Evolutionary conservation across 2,888 invertebrate species (phyloP), one percentile per base, ranked within the genome.

Genomic region (Macrosoma leucophasiata): DNA sequence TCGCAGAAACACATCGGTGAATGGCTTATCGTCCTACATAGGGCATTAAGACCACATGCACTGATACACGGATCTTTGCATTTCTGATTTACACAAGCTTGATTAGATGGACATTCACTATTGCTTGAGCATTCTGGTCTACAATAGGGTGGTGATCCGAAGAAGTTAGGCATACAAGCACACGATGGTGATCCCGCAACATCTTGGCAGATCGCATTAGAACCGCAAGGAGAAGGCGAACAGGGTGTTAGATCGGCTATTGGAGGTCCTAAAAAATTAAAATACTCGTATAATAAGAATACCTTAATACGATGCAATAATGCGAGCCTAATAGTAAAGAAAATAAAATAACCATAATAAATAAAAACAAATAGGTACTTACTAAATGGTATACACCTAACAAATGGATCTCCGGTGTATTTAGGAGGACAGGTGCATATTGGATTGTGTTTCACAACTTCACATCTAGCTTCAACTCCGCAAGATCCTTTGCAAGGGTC

Each of bases 401-500:
- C 78, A 63, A 92, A 92, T 21, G 93, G 92, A 85, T 93, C 91
- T 20, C 91, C 92, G 6, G 89, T 89, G 53, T 87, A 88, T 42
- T 88, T 88, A 9, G 82, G 63, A 13, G 87, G 85, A 56, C 93
- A 93, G 41, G 86, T 88, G 61, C 93, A 93, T 52, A 92, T 90
- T 1, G 92, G 91, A 54, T 90, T 90, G 61, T 93, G 93, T 67
- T 92, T 91, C 18, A 90, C 87, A 20, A 91, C 91, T 55, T 87
- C 87, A 62, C 93, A 94, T 46, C 86, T 84, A 2, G 93, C 91
- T 53, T 88, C 88, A 10, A 88, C 74, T 14, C 92, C 93, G 64
- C 93, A 93, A n/a, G 91, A 87, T 32, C 91, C 91, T 12, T 82
- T 81, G 53, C 92, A 92, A 11, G 92, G 92, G 67, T 93, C 88